These are phyloP conservation scores for Caerostris extrusa DNA, from an alignment of 1,140 invertebrate species.

Conservation along the genomic window DNA sequence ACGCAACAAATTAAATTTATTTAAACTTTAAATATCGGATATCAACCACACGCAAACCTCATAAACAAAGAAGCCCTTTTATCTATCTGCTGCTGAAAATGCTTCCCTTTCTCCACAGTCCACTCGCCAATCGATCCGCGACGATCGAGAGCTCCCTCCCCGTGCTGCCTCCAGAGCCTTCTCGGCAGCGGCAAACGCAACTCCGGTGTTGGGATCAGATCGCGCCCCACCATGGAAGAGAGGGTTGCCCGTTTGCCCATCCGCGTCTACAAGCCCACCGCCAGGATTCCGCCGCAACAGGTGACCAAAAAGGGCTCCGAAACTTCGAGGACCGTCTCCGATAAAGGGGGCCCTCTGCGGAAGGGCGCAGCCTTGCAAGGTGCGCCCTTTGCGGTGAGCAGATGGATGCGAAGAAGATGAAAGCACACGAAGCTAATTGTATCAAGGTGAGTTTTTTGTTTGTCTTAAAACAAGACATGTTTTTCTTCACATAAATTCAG, in stretches of 20 bases:
- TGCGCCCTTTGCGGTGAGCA: conserved; percentile 48
- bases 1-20: no score
- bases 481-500: no score
- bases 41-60: neutral
- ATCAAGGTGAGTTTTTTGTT: conserved; percentile 9
- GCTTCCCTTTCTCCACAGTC: neutral
- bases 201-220: neutral
- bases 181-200: neutral
- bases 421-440: conserved; percentile 44
- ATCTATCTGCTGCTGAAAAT: neutral
- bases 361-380: neutral
- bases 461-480: no score
- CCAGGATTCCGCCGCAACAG: neutral
- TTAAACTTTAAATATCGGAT: no score
- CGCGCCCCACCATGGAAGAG: neutral
- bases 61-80: neutral
- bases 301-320: neutral
- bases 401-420: conserved; percentile 27
- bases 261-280: conserved; percentile 2
- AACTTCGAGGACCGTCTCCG: conserved; percentile 9
- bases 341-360: neutral
- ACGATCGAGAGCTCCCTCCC: neutral
- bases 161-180: neutral
- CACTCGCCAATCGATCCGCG: neutral
- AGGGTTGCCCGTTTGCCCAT: neutral